Conservation (phyloP, 2,113 vertebrate genomes). For the Thermophis baileyi region DNA sequence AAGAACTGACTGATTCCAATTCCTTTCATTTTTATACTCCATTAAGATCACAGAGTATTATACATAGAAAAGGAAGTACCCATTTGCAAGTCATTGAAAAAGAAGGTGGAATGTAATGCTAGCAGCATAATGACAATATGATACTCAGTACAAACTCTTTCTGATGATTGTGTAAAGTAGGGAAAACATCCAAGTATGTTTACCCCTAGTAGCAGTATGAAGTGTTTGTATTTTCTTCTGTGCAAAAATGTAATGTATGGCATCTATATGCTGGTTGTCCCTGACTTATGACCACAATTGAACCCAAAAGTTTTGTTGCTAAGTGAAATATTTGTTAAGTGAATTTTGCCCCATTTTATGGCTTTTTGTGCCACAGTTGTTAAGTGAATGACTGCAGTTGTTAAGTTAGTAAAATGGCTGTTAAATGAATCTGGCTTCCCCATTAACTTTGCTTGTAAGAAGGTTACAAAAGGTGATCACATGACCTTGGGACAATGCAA, state of each 20-base stretch:
- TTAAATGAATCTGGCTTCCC: too few relatives aligned
- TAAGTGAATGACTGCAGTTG: too few relatives aligned
- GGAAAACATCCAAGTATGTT: neutral
- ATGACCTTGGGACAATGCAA: too few relatives aligned
- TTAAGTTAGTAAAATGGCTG: too few relatives aligned
- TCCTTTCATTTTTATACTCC: neutral
- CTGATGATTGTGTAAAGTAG: neutral
- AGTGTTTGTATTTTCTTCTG: neutral
- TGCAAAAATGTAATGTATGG: neutral
- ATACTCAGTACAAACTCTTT: neutral
- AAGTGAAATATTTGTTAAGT: too few relatives aligned
- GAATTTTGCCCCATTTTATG: too few relatives aligned
- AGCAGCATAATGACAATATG: neutral
- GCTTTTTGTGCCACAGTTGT: too few relatives aligned
- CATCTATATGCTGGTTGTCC: neutral
- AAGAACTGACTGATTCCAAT: neutral
- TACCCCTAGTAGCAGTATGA: neutral
- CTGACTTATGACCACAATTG: too few relatives aligned
- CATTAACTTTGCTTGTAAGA: too few relatives aligned
- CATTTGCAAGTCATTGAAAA: neutral
- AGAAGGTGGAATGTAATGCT: neutral
- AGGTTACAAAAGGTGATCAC: too few relatives aligned
- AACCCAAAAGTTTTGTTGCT: too few relatives aligned
- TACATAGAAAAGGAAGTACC: neutral
- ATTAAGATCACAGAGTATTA: neutral